Percentiles rank a stretch among this genome's conserved stretches.
These are phyloP conservation scores for Poecilia picta DNA, from an alignment of 2,797 vertebrate genomes.

Conservation along the genomic window DNA sequence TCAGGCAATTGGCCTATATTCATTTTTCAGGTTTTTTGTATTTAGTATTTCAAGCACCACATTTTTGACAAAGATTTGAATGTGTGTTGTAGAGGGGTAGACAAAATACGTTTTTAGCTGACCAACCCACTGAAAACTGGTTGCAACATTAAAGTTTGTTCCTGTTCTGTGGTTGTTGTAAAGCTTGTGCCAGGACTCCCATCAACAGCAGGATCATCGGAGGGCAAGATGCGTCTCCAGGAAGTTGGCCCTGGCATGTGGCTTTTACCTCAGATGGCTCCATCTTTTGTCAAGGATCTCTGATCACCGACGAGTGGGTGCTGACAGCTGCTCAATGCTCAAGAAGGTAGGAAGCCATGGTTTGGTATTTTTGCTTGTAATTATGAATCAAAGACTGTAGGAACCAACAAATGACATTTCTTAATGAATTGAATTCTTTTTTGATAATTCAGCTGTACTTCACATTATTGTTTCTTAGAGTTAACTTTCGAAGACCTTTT, in stretches of 20 bases:
- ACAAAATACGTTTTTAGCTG: background rate
- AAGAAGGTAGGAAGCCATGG: rapidly evolving
- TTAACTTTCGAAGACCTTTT: too few species aligned
- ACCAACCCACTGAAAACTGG: background rate
- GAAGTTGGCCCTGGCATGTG: too few species aligned
- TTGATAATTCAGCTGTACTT: background rate
- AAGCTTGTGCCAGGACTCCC: background rate
- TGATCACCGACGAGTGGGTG: too few species aligned
- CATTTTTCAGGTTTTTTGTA: too few species aligned
- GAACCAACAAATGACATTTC: background rate
- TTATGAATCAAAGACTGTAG: background rate
- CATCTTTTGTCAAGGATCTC: too few species aligned
- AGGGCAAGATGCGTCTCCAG: background rate
- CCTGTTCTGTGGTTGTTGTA: background rate
- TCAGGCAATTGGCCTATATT: too few species aligned
- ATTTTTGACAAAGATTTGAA: background rate
- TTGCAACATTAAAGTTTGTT: background rate
- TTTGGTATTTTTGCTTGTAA: background rate
- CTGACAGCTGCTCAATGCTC: conserved; percentile 19
- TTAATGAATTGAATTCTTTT: background rate
- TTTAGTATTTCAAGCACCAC: background rate
- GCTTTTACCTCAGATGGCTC: too few species aligned
- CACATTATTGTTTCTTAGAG: background rate
- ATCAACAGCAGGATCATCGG: conserved; percentile 5
- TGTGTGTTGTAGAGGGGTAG: too few species aligned